Conservation (phyloP, 2,113 vertebrate species). For the Pionites leucogaster region DNA sequence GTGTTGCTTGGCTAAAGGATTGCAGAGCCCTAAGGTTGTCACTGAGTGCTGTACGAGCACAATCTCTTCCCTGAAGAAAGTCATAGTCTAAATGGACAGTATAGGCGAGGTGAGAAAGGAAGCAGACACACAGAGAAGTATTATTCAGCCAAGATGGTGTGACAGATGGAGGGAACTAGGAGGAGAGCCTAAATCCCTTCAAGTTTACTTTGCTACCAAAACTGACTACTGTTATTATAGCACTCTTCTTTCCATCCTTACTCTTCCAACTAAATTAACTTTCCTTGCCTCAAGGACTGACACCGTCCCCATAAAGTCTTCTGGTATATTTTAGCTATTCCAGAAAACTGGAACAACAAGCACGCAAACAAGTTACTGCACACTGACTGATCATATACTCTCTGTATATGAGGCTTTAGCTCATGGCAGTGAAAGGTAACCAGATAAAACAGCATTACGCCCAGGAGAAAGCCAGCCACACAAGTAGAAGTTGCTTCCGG, state of each 20-base stretch:
- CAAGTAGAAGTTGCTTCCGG: not conserved
- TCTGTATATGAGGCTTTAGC: not conserved
- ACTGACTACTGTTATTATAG: constrained; percentile 13
- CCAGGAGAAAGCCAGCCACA: not conserved
- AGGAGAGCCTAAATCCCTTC: not conserved
- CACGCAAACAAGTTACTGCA: constrained; percentile 27
- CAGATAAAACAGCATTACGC: not conserved
- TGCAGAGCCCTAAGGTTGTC: not conserved
- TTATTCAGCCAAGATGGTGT: not conserved
- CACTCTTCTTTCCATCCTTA: constrained; percentile 21
- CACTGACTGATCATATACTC: not conserved
- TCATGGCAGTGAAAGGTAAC: not conserved
- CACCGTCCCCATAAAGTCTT: not conserved
- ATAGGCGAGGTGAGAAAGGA: not conserved
- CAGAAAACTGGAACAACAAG: constrained; percentile 54
- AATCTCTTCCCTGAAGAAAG: not conserved
- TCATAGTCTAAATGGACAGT: not conserved
- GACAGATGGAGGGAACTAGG: not conserved
- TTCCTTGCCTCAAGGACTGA: constrained; percentile 61
- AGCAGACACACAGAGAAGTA: not conserved
- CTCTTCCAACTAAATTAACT: constrained; percentile 51
- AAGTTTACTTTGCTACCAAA: constrained; percentile 14
- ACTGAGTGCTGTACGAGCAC: not conserved
- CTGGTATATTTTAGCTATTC: not conserved
- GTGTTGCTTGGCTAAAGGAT: not conserved